Base-by-base conservation (phyloP, 2,888 invertebrate genomes). In the Oscheius sp. region DNA sequence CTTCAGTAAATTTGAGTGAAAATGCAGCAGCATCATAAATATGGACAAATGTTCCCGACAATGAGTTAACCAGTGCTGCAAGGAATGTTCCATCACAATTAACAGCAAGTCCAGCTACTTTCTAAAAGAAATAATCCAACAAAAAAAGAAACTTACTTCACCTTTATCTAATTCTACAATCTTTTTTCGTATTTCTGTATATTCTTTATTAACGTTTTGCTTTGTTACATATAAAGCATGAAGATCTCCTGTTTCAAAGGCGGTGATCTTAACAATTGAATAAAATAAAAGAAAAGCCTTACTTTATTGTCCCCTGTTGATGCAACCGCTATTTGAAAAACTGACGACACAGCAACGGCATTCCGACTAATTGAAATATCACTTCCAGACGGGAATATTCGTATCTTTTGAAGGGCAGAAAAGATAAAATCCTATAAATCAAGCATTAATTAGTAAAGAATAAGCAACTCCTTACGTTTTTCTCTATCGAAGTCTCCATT, bases 1-100 rank as follows among this genome's bases (percentile, higher is more conserved):
- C 69, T 31, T 29, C 68, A 4, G 39, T 37, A 25, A 23, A 53
- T 3, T 55, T 58, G 20, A 65, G 52, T 5, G 69, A 34, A 48
- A 79, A 74, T 4, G 71, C 45, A 17, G 48, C 39, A 17, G 77
- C 69, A 52, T 81, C 77, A 55, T 72, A 81, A 8, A 82, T 64
- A 42, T 80, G 69, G 1, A 81, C 79, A 37, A 80, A 82, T 10
- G 77, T 70, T 25, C 81, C 80, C 17, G 72, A 65, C n/a, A 65
- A 34, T 8, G 72, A 71, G 25, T 50, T 55, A 10, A 73, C 74
- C 12, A 73, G 72, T 6, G 78, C 65, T 3, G 73, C 79, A 25
- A 81, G 70, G n/a, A 79, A 72, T 1, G 71, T 79, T 15, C 80
- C 80, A 57, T 78, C 72, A 20, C 72, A 77, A 69, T 75, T 77